phyloP scores from a whole-genome alignment of 1,140 invertebrate genomes.

The Hypothenemus hampei region DNA sequence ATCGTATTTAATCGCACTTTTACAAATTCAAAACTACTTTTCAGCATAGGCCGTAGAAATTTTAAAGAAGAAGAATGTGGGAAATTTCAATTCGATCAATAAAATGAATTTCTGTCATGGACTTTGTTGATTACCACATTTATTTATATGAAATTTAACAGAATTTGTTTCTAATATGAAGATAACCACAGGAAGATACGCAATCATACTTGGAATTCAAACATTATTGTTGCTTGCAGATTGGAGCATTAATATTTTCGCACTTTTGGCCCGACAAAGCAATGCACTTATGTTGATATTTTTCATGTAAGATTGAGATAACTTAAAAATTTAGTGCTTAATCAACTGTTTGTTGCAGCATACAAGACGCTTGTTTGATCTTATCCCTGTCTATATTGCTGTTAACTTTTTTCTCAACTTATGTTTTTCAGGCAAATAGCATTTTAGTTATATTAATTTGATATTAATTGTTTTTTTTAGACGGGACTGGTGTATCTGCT shows the following conservation, averaged over 20 bases:
- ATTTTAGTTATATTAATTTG: not conserved
- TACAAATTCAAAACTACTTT: too few relatives aligned
- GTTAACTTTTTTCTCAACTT: slow-evolving; percentile 65
- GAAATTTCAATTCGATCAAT: too few relatives aligned
- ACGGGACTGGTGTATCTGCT: slow-evolving; percentile 63
- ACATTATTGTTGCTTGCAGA: slow-evolving; percentile 37
- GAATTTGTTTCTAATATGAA: slow-evolving; percentile 36
- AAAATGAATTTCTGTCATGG: too few relatives aligned
- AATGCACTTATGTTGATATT: slow-evolving; percentile 40
- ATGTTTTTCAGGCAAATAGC: slow-evolving; percentile 64
- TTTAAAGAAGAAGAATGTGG: too few relatives aligned
- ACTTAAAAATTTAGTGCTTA: slow-evolving; percentile 11
- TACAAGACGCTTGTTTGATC: slow-evolving; percentile 64
- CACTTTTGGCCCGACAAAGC: slow-evolving; percentile 35
- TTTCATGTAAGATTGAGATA: slow-evolving; percentile 41
- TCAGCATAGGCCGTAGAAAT: too few relatives aligned
- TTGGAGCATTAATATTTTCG: slow-evolving; percentile 39
- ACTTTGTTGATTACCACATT: too few relatives aligned
- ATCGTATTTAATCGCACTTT: too few relatives aligned
- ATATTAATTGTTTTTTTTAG: slow-evolving; percentile 44
- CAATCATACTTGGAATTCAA: slow-evolving; percentile 37
- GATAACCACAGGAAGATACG: slow-evolving; percentile 36
- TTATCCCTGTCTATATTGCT: slow-evolving; percentile 58
- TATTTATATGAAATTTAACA: too few relatives aligned
- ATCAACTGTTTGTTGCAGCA: slow-evolving; percentile 47